Evolutionary conservation across 2,113 vertebrate genomes (phyloP).

Genomic region (Nycticorax nycticorax): DNA sequence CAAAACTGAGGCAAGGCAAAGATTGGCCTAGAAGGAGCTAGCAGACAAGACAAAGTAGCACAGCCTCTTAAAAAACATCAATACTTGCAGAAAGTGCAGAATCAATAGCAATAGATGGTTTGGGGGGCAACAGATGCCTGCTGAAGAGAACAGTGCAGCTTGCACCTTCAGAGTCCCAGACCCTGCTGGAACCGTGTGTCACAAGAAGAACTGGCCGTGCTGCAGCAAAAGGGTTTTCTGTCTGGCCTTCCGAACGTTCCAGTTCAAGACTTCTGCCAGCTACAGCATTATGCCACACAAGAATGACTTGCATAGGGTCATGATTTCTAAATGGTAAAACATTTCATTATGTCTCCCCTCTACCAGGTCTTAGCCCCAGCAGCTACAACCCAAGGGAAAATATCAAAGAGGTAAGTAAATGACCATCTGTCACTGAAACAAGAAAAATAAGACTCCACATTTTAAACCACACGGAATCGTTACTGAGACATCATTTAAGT

Average conservation of each 20-base stretch:
- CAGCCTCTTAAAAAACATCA: background rate
- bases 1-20: background rate
- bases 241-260: background rate
- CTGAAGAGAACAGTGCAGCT: background rate
- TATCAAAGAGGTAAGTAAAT: slow-evolving; percentile 63
- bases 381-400: slow-evolving; percentile 30
- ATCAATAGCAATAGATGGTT: background rate
- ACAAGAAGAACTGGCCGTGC: background rate
- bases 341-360: background rate
- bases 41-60: background rate
- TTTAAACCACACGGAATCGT: background rate
- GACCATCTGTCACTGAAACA: background rate
- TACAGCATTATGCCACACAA: background rate
- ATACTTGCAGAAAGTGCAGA: background rate
- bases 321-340: background rate
- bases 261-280: background rate
- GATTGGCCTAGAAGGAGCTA: background rate
- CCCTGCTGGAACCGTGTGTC: background rate
- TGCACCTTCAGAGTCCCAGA: background rate
- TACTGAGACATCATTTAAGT: background rate
- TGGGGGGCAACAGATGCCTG: background rate
- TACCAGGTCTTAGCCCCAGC: slow-evolving; percentile 36
- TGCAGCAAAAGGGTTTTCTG: background rate
- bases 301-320: background rate
- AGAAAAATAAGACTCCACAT: background rate